These are phyloP conservation scores for Cervus canadensis DNA, from an alignment of 2,113 vertebrate genomes.

Conservation along the genomic window DNA sequence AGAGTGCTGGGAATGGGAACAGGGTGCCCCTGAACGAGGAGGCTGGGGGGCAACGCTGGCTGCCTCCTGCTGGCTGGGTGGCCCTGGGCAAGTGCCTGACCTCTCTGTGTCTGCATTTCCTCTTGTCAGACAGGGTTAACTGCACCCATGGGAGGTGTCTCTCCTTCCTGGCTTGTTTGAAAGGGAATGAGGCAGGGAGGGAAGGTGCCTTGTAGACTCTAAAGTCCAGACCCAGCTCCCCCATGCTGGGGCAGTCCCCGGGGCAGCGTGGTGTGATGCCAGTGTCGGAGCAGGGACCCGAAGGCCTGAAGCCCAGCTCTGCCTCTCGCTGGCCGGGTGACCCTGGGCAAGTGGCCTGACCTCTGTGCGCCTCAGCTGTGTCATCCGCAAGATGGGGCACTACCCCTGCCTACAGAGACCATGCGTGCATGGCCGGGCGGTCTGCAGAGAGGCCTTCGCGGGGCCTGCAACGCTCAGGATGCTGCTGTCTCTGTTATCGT, in stretches of 20 bases:
- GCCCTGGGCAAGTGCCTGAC: not conserved
- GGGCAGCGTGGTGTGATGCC: rapidly evolving
- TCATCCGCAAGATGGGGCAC: not conserved
- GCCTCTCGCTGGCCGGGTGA: not conserved
- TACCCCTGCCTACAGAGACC: not conserved
- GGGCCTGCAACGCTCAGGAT: not conserved
- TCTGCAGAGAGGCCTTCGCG: not conserved
- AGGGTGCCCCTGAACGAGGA: rapidly evolving
- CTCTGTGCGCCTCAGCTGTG: not conserved
- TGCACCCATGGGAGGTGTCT: rapidly evolving
- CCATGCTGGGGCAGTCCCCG: rapidly evolving
- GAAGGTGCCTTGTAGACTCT: too few relatives aligned
- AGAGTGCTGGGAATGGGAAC: not conserved
- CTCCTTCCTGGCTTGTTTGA: not conserved
- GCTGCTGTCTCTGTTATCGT: rapidly evolving
- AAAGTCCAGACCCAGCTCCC: rapidly evolving
- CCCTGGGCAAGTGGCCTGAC: not conserved
- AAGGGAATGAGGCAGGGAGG: not conserved
- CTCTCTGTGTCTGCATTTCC: not conserved
- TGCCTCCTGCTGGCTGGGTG: not conserved
- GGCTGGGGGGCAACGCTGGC: rapidly evolving
- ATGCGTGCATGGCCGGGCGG: too few relatives aligned
- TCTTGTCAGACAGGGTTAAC: not conserved
- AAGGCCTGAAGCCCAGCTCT: not conserved
- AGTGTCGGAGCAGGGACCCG: rapidly evolving